Base-by-base conservation (phyloP, 2,113 vertebrate species). In the Otocyon megalotis region DNA sequence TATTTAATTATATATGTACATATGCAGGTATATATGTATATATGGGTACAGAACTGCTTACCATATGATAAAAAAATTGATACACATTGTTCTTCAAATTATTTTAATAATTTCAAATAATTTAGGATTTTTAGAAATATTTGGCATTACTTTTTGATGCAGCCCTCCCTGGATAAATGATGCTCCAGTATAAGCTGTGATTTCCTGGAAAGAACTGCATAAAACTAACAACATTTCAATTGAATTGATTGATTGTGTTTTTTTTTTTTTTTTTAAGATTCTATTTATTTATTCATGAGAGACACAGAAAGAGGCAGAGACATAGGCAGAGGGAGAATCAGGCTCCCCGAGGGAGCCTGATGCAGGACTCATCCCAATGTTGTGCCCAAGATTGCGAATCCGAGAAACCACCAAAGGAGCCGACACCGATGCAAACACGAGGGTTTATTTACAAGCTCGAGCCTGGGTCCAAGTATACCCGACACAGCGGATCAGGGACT, bases 101-200 rank as follows among this genome's bases (percentile, higher is more conserved):
- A 90, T 67, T 91, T 48, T 90, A 37, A 62, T 89, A 80, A 83
- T 93, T 95, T 79, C 30, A 94, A 83, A 37, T 87, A 93, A 89
- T 43, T 86, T 54, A 12, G 93, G 24, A 84, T 30, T 94, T 97
- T 86, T 43, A 96, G 26, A 95, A 90, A 83, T 80, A 32, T 30
- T 74, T 93, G 14, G 5, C 58, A 14, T 32, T 72, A 65, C 28
- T 88, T 94, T 50, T 69, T 19, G 8, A 53, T 67, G 43, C 43
- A 85, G 19, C 58, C 88, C 16, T 92, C 50, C 80, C 69, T 85
- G 67, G 28, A 50, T 96, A 82, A 80, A 85, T 43, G n/a, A 80
- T 89, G 56, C 26, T 28, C 22, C 16, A 35, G 35, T 63, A 63
- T 58, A n/a, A 92, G n/a, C 53, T 30, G 30, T 65, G 19, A 54